These are phyloP conservation scores for Centruroides vittatus DNA, from an alignment of 1,140 invertebrate genomes.

Conservation along the genomic window DNA sequence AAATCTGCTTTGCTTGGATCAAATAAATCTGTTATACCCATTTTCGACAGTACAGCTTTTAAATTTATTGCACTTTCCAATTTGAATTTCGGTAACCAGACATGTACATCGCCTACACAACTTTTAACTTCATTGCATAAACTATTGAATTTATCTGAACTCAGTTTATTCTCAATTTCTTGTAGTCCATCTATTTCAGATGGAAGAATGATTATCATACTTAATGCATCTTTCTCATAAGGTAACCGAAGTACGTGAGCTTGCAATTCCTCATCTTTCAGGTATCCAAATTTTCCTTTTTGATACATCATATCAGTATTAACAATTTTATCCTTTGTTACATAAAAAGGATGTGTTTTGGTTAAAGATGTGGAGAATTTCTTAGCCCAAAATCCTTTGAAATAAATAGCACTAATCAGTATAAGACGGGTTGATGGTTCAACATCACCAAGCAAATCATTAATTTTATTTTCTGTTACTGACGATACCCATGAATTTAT, in stretches of 20 bases:
- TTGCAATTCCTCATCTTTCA: no score
- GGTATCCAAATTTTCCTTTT: no score
- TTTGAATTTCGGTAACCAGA: slow-evolving; percentile 26
- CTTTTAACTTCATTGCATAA: not conserved
- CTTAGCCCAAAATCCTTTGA: no score
- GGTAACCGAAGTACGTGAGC: not conserved
- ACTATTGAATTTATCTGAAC: slow-evolving; percentile 6
- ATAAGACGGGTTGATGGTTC: not conserved
- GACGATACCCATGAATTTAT: no score
- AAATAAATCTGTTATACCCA: slow-evolving; percentile 54
- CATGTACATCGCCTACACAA: slow-evolving; percentile 18
- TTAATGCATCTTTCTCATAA: not conserved
- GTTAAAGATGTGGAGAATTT: no score
- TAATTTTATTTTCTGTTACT: no score
- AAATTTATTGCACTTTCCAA: slow-evolving; percentile 20
- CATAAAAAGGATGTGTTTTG: not conserved
- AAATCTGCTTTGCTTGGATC: slow-evolving; percentile 39
- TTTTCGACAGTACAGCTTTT: slow-evolving; percentile 23
- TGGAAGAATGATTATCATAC: slow-evolving; percentile 24
- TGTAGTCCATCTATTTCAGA: slow-evolving; percentile 17
- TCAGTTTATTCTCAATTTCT: slow-evolving; percentile 19
- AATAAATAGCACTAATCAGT: not conserved
- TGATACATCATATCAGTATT: no score
- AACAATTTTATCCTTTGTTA: no score
- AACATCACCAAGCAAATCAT: no score